Evolutionary conservation across 2,888 invertebrate species (phyloP).

Genomic region (Habroteleia sp.): DNA sequence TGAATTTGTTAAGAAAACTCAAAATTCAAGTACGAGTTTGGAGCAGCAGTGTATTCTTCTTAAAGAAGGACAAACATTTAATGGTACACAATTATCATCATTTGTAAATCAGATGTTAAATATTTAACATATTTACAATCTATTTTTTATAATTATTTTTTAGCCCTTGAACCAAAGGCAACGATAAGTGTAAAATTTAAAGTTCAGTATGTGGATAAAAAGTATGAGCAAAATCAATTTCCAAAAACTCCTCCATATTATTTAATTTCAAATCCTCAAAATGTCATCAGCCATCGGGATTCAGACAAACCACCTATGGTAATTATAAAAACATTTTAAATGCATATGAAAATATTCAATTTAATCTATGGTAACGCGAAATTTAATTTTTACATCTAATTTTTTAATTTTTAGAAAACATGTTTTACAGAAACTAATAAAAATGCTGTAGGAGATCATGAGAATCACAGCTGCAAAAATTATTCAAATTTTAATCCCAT

Average conservation of each 20-base stretch:
- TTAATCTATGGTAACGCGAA: too few relatives aligned
- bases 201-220: slow-evolving; percentile 79
- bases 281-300: too few relatives aligned
- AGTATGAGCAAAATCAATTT: slow-evolving; percentile 52
- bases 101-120: not conserved
- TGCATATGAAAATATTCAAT: too few relatives aligned
- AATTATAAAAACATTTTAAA: too few relatives aligned
- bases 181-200: slow-evolving; percentile 83
- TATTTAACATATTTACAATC: too few relatives aligned
- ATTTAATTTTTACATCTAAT: too few relatives aligned
- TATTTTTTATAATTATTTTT: slow-evolving; percentile 11
- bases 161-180: slow-evolving; percentile 75
- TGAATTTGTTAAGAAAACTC: slow-evolving; percentile 80
- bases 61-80: slow-evolving; percentile 57
- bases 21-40: slow-evolving; percentile 78
- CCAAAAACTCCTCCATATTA: slow-evolving; percentile 42
- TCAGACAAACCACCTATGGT: too few relatives aligned
- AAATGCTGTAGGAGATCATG: slow-evolving; percentile 72
- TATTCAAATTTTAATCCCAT: slow-evolving; percentile 13
- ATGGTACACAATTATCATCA: slow-evolving; percentile 20
- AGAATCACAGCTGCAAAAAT: slow-evolving; percentile 48
- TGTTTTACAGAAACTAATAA: slow-evolving; percentile 70
- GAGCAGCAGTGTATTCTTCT: slow-evolving; percentile 76
- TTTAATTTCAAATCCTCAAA: too few relatives aligned
- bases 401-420: too few relatives aligned